Evolutionary conservation across 2,113 vertebrate species (phyloP).

Genomic region (Illadopsis cleaveri): DNA sequence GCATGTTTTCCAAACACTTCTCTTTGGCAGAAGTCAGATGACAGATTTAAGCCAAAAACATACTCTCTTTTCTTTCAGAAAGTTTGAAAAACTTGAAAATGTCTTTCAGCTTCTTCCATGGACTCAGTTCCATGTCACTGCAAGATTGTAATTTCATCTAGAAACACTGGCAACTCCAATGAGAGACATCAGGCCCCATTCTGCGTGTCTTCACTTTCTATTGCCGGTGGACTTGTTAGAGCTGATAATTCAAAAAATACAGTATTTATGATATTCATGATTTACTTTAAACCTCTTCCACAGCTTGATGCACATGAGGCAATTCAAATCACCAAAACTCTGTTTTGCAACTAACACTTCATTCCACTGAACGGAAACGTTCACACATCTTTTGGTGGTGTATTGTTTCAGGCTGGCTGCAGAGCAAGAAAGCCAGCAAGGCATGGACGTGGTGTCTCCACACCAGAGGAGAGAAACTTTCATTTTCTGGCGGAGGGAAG

Average conservation of each 20-base stretch:
- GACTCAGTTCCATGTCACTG: background rate
- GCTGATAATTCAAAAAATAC: background rate
- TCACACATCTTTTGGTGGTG: slow-evolving; percentile 3
- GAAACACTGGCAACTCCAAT: background rate
- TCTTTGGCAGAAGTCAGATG: background rate
- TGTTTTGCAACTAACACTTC: background rate
- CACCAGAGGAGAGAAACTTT: background rate
- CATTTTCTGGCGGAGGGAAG: background rate
- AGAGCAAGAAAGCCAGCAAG: background rate
- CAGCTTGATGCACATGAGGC: slow-evolving; percentile 19
- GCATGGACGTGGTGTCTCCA: background rate
- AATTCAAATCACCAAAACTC: background rate
- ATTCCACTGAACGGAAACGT: background rate
- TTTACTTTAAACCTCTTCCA: slow-evolving; percentile 49
- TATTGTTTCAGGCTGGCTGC: background rate
- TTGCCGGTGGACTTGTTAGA: background rate
- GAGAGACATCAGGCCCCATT: background rate
- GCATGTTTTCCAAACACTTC: background rate
- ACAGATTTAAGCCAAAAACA: background rate
- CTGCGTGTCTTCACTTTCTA: background rate
- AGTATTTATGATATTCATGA: slow-evolving; percentile 4
- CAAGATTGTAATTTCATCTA: background rate
- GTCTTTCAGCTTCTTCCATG: background rate
- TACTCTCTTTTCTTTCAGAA: background rate
- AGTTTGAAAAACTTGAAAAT: background rate